These are phyloP conservation scores for Tachyglossus aculeatus DNA, from an alignment of 2,797 vertebrate species.

Conservation along the genomic window DNA sequence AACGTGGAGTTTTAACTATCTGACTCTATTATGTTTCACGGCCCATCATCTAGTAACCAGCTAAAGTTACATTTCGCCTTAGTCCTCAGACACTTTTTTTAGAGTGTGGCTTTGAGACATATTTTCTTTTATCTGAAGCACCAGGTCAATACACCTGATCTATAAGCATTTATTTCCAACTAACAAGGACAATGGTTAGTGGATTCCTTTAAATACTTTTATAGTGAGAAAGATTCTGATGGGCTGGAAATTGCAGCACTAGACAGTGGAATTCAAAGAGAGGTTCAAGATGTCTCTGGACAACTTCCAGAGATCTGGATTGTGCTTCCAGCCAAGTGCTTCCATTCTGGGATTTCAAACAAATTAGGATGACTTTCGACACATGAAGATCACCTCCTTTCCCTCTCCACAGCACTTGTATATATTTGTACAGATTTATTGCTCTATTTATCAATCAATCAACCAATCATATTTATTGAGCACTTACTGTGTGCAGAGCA, in stretches of 20 bases:
- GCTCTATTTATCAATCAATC: too few relatives aligned
- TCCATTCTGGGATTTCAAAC: slow-evolving; percentile 11
- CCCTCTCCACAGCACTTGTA: too few relatives aligned
- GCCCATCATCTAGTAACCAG: slow-evolving; percentile 81
- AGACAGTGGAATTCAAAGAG: slow-evolving; percentile 52
- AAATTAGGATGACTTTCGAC: slow-evolving; percentile 25
- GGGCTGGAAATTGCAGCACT: slow-evolving; percentile 63
- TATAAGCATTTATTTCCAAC: slow-evolving; percentile 79
- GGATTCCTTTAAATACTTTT: slow-evolving; percentile 76
- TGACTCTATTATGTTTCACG: slow-evolving; percentile 80
- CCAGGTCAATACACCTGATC: slow-evolving; percentile 77
- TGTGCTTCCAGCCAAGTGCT: slow-evolving; percentile 11
- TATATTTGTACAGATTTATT: too few relatives aligned
- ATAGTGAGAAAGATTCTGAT: slow-evolving; percentile 63
- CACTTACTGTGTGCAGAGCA: too few relatives aligned
- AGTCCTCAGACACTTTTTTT: slow-evolving; percentile 82
- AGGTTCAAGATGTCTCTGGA: not conserved
- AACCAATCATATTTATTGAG: too few relatives aligned
- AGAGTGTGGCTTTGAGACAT: slow-evolving; percentile 76
- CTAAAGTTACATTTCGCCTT: slow-evolving; percentile 78
- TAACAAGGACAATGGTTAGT: slow-evolving; percentile 74
- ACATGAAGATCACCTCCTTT: too few relatives aligned
- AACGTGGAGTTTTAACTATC: slow-evolving; percentile 85
- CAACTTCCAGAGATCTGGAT: slow-evolving; percentile 20
- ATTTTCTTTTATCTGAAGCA: slow-evolving; percentile 79